These are phyloP conservation scores for Atherix ibis DNA, from an alignment of 2,888 invertebrate genomes.

Conservation along the genomic window DNA sequence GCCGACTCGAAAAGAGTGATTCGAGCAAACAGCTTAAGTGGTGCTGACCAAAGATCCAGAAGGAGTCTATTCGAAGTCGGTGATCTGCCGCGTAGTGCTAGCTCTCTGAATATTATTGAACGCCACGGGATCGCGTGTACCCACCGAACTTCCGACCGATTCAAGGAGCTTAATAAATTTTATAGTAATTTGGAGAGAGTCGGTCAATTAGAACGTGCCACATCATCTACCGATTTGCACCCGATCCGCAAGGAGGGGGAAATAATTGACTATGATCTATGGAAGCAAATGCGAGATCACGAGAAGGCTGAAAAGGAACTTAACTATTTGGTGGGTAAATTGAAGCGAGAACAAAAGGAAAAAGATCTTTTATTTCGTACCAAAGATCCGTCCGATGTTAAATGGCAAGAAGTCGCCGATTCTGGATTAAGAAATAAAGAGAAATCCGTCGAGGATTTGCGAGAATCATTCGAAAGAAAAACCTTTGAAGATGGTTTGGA, in stretches of 20 bases:
- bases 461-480: slow-evolving; percentile 55
- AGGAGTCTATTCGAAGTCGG: slow-evolving; percentile 19
- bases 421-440: slow-evolving; percentile 65
- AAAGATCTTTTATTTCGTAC: slow-evolving; percentile 72
- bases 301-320: slow-evolving; percentile 74
- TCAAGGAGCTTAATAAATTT: slow-evolving; percentile 70
- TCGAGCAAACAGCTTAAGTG: slow-evolving; percentile 50
- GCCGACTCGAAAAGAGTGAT: slow-evolving; percentile 31
- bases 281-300: slow-evolving; percentile 63
- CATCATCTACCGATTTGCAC: slow-evolving; percentile 50
- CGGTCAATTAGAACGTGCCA: slow-evolving; percentile 62
- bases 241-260: slow-evolving; percentile 61
- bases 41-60: slow-evolving; percentile 34
- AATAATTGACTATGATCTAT: slow-evolving; percentile 73
- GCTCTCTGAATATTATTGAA: slow-evolving; percentile 34
- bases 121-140: slow-evolving; percentile 26
- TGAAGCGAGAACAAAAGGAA: slow-evolving; percentile 63
- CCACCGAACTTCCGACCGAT: slow-evolving; percentile 54
- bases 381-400: slow-evolving; percentile 51
- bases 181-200: slow-evolving; percentile 74
- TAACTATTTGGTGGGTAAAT: slow-evolving; percentile 54
- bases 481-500: slow-evolving; percentile 37
- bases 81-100: slow-evolving; percentile 26
- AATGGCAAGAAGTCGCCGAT: slow-evolving; percentile 63
- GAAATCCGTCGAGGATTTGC: slow-evolving; percentile 74